Evolutionary conservation across 2,888 invertebrate genomes (phyloP).

Genomic region (Oscheius sp.): DNA sequence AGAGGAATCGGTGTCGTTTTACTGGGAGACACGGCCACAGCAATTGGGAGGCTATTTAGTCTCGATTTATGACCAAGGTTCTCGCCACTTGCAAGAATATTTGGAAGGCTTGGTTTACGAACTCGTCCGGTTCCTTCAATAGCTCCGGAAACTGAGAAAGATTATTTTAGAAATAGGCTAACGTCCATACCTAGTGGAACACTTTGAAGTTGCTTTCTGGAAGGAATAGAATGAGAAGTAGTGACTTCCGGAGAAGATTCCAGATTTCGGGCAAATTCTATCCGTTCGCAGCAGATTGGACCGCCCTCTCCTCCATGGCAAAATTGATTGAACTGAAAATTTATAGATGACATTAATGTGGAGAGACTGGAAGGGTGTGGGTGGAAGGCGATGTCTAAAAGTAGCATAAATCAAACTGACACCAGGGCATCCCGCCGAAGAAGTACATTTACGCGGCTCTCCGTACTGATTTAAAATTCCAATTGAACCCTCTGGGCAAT

Average conservation of each 20-base stretch:
- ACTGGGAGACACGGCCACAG: slow-evolving; percentile 11
- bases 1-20: slow-evolving; percentile 30
- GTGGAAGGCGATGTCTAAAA: no score
- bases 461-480: slow-evolving; percentile 45
- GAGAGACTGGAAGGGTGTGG: neutral
- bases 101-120: slow-evolving; percentile 32
- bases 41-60: neutral
- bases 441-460: slow-evolving; percentile 39
- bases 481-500: slow-evolving; percentile 49
- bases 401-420: slow-evolving; percentile 25
- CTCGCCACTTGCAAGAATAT: slow-evolving; percentile 33
- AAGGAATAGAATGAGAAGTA: neutral
- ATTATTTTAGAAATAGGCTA: neutral
- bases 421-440: slow-evolving; percentile 43
- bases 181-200: neutral
- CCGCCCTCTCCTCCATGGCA: slow-evolving; percentile 50
- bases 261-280: slow-evolving; percentile 40
- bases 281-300: slow-evolving; percentile 55
- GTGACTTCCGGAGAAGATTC: slow-evolving; percentile 9
- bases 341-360: neutral
- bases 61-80: slow-evolving; percentile 28
- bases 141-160: slow-evolving; percentile 21
- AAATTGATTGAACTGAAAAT: slow-evolving; percentile 42
- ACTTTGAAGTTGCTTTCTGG: neutral
- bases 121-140: neutral